Percentiles rank a stretch among this genome's conserved stretches.
Evolutionary conservation across 1,140 invertebrate species (phyloP).

Genomic region (Drosophila pallidifrons): DNA sequence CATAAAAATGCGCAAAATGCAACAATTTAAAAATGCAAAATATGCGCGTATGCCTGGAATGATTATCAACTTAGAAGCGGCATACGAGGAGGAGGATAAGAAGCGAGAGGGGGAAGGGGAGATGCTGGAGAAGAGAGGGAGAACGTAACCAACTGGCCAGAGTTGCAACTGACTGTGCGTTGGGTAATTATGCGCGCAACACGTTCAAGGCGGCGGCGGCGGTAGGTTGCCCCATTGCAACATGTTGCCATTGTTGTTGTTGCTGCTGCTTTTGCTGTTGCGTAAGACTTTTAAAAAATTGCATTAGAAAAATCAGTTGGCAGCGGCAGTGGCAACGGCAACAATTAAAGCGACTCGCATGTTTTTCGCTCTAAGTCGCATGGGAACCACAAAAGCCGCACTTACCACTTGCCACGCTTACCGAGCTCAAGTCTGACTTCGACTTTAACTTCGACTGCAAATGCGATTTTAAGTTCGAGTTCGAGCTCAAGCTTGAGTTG

Average conservation of each 20-base stretch:
- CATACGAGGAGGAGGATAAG: slow-evolving; percentile 1
- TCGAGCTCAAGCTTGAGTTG: slow-evolving; percentile 24
- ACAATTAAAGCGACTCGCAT: slow-evolving; percentile 80
- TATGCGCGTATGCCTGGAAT: slow-evolving; percentile 80
- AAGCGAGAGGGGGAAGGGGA: no score
- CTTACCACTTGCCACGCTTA: slow-evolving; percentile 50
- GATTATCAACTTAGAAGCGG: slow-evolving; percentile 47
- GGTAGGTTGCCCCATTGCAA: slow-evolving; percentile 63
- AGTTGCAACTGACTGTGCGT: slow-evolving; percentile 32
- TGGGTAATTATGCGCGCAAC: slow-evolving; percentile 78
- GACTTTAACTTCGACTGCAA: neutral
- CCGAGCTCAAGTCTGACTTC: slow-evolving; percentile 12
- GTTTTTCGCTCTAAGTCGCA: slow-evolving; percentile 74
- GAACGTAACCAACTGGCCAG: slow-evolving; percentile 35
- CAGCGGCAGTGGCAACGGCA: slow-evolving; percentile 51
- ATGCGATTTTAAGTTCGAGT: neutral
- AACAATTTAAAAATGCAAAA: slow-evolving; percentile 82
- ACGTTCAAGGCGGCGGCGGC: slow-evolving; percentile 76
- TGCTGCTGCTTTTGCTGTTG: slow-evolving; percentile 50
- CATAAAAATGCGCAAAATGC: slow-evolving; percentile 81
- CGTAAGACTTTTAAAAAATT: slow-evolving; percentile 76
- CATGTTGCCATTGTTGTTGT: slow-evolving; percentile 53
- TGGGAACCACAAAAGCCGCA: slow-evolving; percentile 80
- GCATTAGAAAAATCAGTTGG: slow-evolving; percentile 82
- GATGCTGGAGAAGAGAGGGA: neutral